Evolutionary conservation across 2,888 invertebrate genomes (phyloP).

Genomic region (Papilio protenor): DNA sequence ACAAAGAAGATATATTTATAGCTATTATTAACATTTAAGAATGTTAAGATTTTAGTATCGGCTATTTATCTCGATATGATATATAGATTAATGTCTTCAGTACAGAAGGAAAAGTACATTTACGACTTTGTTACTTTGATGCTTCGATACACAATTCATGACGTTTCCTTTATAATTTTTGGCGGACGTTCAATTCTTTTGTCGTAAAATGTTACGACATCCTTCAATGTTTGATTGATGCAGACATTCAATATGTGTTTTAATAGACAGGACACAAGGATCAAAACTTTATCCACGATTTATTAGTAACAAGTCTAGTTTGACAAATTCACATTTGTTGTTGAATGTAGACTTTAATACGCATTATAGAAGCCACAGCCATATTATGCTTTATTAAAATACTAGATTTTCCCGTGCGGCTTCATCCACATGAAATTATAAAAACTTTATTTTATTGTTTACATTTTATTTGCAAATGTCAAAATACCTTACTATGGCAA

Average conservation of each 20-base stretch:
- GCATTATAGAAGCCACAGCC: no score
- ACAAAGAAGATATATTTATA: background rate
- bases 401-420: no score
- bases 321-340: no score
- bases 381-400: no score
- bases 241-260: background rate
- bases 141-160: slow-evolving; percentile 11
- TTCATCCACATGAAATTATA: no score
- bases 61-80: background rate
- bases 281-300: no score
- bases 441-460: no score
- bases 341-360: no score
- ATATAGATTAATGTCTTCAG: background rate
- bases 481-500: no score
- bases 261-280: background rate
- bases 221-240: slow-evolving; percentile 14
- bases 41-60: background rate
- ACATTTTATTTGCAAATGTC: no score
- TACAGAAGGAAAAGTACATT: background rate
- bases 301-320: no score
- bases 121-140: slow-evolving; percentile 4
- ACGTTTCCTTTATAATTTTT: slow-evolving; percentile 10
- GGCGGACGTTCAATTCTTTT: slow-evolving; percentile 12
- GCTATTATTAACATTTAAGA: background rate
- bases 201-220: slow-evolving; percentile 18